A percentile compares a stretch with the other conserved stretches of the same genome.
Conservation (phyloP, 2,797 vertebrate species). For the Sebastes matsubarae region DNA sequence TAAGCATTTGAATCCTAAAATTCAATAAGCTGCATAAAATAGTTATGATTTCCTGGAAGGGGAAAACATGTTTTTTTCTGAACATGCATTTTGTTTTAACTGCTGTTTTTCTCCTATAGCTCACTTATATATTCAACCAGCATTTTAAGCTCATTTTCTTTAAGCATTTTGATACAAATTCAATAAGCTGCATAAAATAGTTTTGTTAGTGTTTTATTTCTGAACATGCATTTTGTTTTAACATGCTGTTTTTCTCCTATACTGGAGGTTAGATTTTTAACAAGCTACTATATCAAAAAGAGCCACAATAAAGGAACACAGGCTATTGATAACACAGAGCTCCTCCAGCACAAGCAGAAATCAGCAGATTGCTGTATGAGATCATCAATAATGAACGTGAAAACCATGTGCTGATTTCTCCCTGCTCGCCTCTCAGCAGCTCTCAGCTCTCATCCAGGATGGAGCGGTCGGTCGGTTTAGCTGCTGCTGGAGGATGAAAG, state of each 20-base stretch:
- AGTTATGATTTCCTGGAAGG: not conserved
- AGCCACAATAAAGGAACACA: not conserved
- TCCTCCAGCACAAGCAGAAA: constrained; percentile 27
- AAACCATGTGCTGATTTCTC: constrained; percentile 64
- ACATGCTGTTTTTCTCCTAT: not conserved
- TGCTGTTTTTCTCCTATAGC: not conserved
- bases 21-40: not conserved
- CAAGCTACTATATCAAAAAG: not conserved
- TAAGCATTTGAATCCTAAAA: not conserved
- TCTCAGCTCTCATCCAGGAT: not conserved
- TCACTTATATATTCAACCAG: not conserved
- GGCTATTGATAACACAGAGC: not conserved
- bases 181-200: not conserved
- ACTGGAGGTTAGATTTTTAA: not conserved
- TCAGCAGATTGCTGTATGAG: constrained; percentile 38
- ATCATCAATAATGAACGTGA: constrained; percentile 62
- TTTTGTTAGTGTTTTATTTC: not conserved
- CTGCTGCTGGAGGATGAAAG: not conserved
- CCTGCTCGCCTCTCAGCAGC: constrained; percentile 1
- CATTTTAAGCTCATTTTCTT: not conserved
- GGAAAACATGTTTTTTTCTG: not conserved
- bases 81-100: not conserved
- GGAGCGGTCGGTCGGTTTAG: not conserved
- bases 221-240: not conserved
- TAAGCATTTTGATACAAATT: not conserved